These are phyloP conservation scores for Sphaerophoria rueppellii DNA, from an alignment of 2,888 invertebrate species.

Conservation along the genomic window DNA sequence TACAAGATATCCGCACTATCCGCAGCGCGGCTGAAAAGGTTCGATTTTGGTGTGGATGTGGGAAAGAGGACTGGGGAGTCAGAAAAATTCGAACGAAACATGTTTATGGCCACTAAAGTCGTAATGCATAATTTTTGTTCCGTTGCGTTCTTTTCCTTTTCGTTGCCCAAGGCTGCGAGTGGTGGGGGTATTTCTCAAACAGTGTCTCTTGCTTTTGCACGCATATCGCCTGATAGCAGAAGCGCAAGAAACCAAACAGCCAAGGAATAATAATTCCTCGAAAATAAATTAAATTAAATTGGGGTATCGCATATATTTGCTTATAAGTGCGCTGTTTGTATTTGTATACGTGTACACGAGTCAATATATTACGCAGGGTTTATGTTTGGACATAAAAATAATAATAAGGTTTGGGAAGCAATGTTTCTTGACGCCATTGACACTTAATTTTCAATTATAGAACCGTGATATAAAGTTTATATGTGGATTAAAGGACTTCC, in stretches of 20 bases:
- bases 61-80: background rate
- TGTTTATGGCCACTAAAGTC: slow-evolving; percentile 71
- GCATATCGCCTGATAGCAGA: slow-evolving; percentile 23
- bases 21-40: background rate
- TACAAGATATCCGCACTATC: background rate
- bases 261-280: slow-evolving; percentile 66
- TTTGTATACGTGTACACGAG: background rate
- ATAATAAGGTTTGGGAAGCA: slow-evolving; percentile 39
- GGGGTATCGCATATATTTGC: slow-evolving; percentile 31
- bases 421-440: slow-evolving; percentile 40
- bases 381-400: slow-evolving; percentile 57
- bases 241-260: slow-evolving; percentile 36
- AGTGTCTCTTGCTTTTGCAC: background rate
- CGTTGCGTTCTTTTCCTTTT: background rate
- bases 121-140: slow-evolving; percentile 67
- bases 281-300: slow-evolving; percentile 70
- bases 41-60: slow-evolving; percentile 38
- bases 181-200: background rate
- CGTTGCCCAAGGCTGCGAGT: background rate
- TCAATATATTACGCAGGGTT: slow-evolving; percentile 10
- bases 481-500: slow-evolving; percentile 27
- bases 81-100: slow-evolving; percentile 29
- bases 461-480: slow-evolving; percentile 30
- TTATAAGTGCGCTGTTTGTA: slow-evolving; percentile 15
- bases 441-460: slow-evolving; percentile 58